Base-by-base conservation (phyloP, 2,888 invertebrate species). In the Neoaliturus tenellus region DNA sequence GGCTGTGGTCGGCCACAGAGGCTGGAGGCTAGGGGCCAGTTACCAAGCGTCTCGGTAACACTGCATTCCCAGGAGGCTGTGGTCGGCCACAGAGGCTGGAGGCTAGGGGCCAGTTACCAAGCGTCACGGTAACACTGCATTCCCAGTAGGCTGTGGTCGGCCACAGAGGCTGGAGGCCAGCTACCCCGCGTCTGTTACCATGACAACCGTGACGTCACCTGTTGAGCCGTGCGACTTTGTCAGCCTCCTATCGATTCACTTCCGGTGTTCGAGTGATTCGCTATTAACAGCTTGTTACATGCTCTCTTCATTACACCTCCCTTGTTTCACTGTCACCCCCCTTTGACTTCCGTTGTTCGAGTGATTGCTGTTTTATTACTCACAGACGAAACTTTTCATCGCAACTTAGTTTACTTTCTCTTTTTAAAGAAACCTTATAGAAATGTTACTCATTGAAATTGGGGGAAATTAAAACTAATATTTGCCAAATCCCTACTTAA, bases 231-330 rank as follows among this genome's bases (percentile, higher is more conserved):
- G 71, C 39, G 39, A 33, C 33, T 23, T 39, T 39, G 71, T 39
- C 71, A 71, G 71, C 71, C 71, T 71, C 71, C 71, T 33, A 71
- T 71, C 71, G 71, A 71, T 71, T 71, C 71, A 71, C 71, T 71
- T 71, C 71, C 71, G 71, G 71, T 62, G 17, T 62, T 62, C 31
- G 31, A 62, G 62, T 62, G 62, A 62, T 62, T 31, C n/a, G 17
- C 62, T 62, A 17, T 62, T 28, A 62, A 28, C 62, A 62, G 28
- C 28, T 62, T 31, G 62, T 62, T 62, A 62, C 62, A n/a, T 62
- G 31, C 17, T 14, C 62, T 28, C 17, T 62, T 62, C 31, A 62
- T 62, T 62, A 62, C 25, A 25, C 28, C 62, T 62, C 25, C 31
- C 62, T 31, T 25, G 62, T 62, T 62, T 25, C 62, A 25, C 8